Percentiles rank a stretch among this genome's conserved stretches.
phyloP scores from a whole-genome alignment of 2,888 invertebrate species.

The Drosophila tanythrix region DNA sequence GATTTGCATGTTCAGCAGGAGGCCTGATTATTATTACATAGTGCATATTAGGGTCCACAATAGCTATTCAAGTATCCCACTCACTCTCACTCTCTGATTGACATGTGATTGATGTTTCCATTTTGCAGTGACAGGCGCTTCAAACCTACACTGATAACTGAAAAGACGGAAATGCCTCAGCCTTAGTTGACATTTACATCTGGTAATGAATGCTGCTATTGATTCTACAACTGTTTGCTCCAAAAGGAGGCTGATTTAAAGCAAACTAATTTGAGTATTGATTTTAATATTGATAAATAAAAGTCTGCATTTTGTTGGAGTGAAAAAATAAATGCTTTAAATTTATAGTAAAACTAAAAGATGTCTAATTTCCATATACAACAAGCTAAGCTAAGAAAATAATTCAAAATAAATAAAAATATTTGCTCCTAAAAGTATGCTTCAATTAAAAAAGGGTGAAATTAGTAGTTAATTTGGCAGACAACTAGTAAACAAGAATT shows the following conservation, averaged over 20 bases:
- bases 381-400: not conserved
- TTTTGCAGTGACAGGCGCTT: conserved; percentile 55
- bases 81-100: conserved; percentile 76
- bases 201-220: not conserved
- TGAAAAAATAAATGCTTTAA: not conserved
- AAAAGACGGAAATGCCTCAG: conserved; percentile 6
- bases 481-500: not conserved
- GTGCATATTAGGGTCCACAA: conserved; percentile 24
- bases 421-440: conserved; percentile 38
- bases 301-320: not conserved
- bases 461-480: not conserved
- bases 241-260: not conserved
- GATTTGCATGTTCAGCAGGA: conserved; percentile 72
- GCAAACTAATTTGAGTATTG: not conserved
- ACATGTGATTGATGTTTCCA: conserved; percentile 84
- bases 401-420: not conserved
- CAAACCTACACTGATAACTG: conserved; percentile 25
- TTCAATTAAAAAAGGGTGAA: not conserved
- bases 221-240: conserved; percentile 1
- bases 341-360: not conserved
- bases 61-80: conserved; percentile 67
- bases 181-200: conserved; percentile 25
- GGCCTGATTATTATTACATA: conserved; percentile 57
- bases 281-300: not conserved
- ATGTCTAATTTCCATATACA: not conserved